Conservation (phyloP, 2,113 vertebrate genomes). For the Gulo gulo region DNA sequence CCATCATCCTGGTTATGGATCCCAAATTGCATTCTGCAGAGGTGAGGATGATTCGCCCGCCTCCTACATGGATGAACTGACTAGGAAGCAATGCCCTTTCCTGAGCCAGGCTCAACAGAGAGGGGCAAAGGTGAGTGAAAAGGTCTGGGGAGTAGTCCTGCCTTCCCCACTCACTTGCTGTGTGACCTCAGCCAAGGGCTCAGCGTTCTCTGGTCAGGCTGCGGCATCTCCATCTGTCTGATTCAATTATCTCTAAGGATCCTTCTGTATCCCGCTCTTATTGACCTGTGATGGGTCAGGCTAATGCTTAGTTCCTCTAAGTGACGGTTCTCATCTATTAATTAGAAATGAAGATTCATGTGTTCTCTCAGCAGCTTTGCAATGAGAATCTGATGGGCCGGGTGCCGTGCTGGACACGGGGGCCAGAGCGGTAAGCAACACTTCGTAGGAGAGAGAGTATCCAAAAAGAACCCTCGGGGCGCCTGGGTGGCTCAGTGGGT, state of each 20-base stretch:
- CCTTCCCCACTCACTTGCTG: neutral
- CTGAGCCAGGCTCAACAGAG: neutral
- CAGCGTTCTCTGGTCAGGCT: neutral
- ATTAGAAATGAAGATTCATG: neutral
- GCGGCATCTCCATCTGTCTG: neutral
- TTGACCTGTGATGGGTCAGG: neutral
- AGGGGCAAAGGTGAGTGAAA: neutral
- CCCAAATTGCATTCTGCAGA: neutral
- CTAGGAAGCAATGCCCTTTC: neutral
- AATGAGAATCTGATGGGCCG: neutral
- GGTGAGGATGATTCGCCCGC: neutral
- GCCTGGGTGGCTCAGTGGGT: too few relatives aligned
- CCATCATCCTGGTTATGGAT: neutral
- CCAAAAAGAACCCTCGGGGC: neutral
- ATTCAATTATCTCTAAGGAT: neutral
- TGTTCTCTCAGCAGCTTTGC: neutral
- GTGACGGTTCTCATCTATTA: neutral
- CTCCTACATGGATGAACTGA: neutral
- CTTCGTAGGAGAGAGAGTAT: neutral
- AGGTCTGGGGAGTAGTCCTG: neutral
- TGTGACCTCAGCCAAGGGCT: neutral
- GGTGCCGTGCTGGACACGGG: accelerated
- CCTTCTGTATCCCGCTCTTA: neutral
- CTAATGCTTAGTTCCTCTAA: neutral
- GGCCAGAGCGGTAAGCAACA: neutral